phyloP scores from a whole-genome alignment of 2,797 vertebrate species.

The Premnoplex brunnescens region DNA sequence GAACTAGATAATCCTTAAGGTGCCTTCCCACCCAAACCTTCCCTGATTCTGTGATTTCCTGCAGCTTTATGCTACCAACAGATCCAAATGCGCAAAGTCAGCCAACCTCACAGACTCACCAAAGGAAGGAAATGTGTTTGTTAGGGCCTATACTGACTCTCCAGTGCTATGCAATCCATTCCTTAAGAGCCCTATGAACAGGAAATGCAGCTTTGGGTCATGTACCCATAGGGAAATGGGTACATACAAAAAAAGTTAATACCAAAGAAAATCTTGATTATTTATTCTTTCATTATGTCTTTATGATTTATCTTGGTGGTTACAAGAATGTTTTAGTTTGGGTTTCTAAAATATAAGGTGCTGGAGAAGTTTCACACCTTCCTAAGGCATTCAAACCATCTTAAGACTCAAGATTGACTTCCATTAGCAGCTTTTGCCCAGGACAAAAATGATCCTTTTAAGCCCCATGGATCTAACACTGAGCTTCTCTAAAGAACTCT shows the following conservation, averaged over 20 bases:
- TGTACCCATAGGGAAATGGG: no score
- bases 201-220: neutral
- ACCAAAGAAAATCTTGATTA: no score
- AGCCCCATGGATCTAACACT: neutral
- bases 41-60: neutral
- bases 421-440: neutral
- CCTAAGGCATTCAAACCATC: neutral
- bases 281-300: no score
- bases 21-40: neutral
- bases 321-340: neutral
- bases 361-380: neutral
- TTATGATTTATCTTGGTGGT: neutral
- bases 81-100: neutral
- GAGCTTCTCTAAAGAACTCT: neutral
- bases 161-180: neutral
- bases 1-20: neutral
- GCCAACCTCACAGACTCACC: neutral
- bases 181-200: neutral
- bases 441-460: fast-evolving
- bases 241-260: no score
- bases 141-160: neutral
- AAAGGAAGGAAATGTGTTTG: neutral
- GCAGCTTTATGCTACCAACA: neutral
- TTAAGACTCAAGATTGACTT: neutral
- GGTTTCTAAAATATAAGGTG: neutral